Conservation (phyloP, 2,797 vertebrate genomes). For the Vipera latastei region DNA sequence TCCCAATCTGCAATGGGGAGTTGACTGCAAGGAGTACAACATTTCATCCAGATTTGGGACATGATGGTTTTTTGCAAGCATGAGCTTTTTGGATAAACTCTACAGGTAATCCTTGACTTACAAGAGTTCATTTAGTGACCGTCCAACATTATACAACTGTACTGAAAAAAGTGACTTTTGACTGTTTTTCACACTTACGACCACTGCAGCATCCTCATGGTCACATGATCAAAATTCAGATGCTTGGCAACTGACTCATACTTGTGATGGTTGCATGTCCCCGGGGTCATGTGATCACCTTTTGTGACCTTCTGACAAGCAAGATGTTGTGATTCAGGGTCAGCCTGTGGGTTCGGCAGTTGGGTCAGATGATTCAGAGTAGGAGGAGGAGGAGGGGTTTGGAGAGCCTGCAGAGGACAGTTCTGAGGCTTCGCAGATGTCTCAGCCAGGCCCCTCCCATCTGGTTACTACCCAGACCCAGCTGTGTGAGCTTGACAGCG, state of each 20-base stretch:
- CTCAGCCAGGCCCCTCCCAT: too few relatives aligned
- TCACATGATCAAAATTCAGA: too few relatives aligned
- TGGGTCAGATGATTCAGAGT: too few relatives aligned
- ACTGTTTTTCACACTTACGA: too few relatives aligned
- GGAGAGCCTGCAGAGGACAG: too few relatives aligned
- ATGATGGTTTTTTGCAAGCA: neutral
- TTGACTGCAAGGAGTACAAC: neutral
- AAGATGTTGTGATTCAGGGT: neutral
- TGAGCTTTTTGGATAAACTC: neutral
- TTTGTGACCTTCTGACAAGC: neutral
- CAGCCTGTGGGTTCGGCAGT: too few relatives aligned
- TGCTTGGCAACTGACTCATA: neutral
- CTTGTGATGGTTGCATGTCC: neutral
- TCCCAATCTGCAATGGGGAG: neutral
- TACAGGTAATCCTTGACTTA: neutral
- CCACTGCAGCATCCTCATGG: too few relatives aligned
- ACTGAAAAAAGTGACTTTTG: too few relatives aligned
- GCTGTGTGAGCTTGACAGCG: too few relatives aligned
- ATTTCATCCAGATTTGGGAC: neutral
- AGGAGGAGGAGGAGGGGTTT: too few relatives aligned
- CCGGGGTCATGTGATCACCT: neutral
- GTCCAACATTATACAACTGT: neutral
- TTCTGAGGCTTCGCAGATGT: too few relatives aligned
- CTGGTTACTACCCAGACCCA: too few relatives aligned
- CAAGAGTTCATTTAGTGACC: neutral